Percentiles rank a stretch among this genome's conserved stretches.
phyloP scores from a whole-genome alignment of 1,140 invertebrate genomes.

The Cherax quadricarinatus region DNA sequence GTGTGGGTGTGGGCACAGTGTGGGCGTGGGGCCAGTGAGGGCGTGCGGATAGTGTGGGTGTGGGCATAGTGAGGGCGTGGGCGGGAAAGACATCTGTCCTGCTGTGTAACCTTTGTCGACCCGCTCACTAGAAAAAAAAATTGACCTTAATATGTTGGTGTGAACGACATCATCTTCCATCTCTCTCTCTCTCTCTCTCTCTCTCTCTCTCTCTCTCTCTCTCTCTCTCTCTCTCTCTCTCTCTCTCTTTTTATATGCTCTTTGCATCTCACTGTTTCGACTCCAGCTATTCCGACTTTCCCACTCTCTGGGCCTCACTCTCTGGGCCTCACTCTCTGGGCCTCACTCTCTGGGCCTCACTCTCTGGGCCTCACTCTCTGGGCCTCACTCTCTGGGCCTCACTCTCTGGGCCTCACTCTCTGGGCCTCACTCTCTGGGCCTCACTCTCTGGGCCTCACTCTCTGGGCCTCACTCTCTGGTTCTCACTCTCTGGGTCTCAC shows the following conservation, averaged over 20 bases:
- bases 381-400: not conserved
- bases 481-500: too few species aligned
- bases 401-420: not conserved
- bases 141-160: not conserved
- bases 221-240: constrained; percentile 3
- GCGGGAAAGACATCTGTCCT: not conserved
- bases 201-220: not conserved
- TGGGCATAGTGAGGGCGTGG: not conserved
- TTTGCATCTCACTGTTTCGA: not conserved
- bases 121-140: not conserved
- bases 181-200: not conserved
- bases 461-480: not conserved
- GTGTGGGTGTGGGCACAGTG: too few species aligned
- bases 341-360: not conserved
- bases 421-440: not conserved
- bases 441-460: not conserved
- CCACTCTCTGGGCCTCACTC: not conserved
- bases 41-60: too few species aligned
- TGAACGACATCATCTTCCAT: not conserved
- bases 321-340: not conserved
- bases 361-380: not conserved
- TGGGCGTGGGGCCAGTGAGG: too few species aligned
- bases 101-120: not conserved
- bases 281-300: not conserved
- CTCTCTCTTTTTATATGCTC: not conserved